phyloP scores from a whole-genome alignment of 1,140 invertebrate genomes.

The Drosophila grimshawi region DNA sequence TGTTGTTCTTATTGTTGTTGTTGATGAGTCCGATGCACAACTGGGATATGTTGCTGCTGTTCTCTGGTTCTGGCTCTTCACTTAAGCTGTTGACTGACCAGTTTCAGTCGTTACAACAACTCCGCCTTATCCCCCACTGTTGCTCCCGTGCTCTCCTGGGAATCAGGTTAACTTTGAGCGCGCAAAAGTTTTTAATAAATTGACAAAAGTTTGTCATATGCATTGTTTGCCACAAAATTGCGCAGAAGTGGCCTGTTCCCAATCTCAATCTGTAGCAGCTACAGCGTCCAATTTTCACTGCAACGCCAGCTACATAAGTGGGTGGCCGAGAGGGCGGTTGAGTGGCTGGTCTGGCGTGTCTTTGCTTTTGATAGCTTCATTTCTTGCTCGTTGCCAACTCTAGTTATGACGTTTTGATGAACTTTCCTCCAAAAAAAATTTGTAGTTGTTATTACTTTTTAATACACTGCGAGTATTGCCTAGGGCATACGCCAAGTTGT shows the following conservation, averaged over 20 bases:
- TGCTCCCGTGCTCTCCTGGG: constrained; percentile 51
- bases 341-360: constrained; percentile 6
- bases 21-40: constrained; percentile 33
- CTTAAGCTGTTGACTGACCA: constrained; percentile 54
- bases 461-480: constrained; percentile 21
- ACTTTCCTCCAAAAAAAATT: constrained; percentile 53
- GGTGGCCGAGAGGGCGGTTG: constrained; percentile 36
- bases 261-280: constrained; percentile 27
- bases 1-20: constrained; percentile 19
- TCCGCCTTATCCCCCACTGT: background rate
- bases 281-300: constrained; percentile 53
- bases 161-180: constrained; percentile 71
- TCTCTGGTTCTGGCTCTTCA: constrained; percentile 30
- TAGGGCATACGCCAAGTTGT: background rate
- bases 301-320: constrained; percentile 28
- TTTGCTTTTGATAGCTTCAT: constrained; percentile 25
- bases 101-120: constrained; percentile 27
- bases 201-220: constrained; percentile 83
- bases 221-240: constrained; percentile 66
- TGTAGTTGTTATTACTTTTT: constrained; percentile 32
- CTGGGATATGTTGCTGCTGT: constrained; percentile 20
- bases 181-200: constrained; percentile 74
- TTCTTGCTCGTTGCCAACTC: constrained; percentile 37
- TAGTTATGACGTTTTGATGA: constrained; percentile 64
- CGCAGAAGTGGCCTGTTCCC: constrained; percentile 63